A percentile compares a stretch with the other conserved stretches of the same genome.
Evolutionary conservation across 1,140 invertebrate genomes (phyloP).

Genomic region (Condylostylus longicornis): DNA sequence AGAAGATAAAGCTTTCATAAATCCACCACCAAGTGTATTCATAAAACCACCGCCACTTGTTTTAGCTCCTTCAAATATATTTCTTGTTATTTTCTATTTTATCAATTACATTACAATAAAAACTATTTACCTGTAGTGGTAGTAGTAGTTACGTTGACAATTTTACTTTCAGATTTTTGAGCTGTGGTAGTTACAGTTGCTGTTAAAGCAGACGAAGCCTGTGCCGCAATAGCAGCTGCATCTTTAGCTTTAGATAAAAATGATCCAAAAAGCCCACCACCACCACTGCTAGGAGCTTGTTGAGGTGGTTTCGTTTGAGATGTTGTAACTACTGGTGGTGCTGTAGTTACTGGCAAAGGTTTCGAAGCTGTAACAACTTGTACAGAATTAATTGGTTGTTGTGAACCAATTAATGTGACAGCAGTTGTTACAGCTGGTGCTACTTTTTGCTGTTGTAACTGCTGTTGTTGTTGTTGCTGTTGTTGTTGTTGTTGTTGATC

Average conservation of each 20-base stretch:
- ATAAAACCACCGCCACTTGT: too few species aligned
- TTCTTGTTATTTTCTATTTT: conserved; percentile 6
- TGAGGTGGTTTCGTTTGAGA: conserved; percentile 11
- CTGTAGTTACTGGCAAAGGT: conserved; percentile 22
- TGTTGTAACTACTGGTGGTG: conserved; percentile 15
- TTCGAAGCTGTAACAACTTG: conserved; percentile 30
- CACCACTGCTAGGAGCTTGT: neutral
- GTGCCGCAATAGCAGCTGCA: conserved; percentile 31
- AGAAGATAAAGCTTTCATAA: too few species aligned
- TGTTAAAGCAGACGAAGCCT: conserved; percentile 30
- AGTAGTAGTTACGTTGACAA: conserved; percentile 2
- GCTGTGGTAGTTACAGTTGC: conserved; percentile 31
- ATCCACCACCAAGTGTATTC: too few species aligned
- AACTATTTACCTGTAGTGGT: conserved; percentile 1
- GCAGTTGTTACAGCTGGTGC: too few species aligned
- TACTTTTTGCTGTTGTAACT: conserved; percentile 1
- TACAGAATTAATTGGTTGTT: too few species aligned
- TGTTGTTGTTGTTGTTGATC: conserved; percentile 5
- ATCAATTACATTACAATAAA: conserved; percentile 4
- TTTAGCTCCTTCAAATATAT: too few species aligned
- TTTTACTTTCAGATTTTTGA: conserved; percentile 25
- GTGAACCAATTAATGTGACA: too few species aligned
- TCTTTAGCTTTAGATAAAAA: conserved; percentile 26
- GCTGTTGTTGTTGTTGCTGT: conserved; percentile 2
- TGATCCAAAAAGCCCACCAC: conserved; percentile 22